These are phyloP conservation scores for Cyrtodaria siliqua DNA, from an alignment of 2,888 invertebrate genomes.

Conservation along the genomic window DNA sequence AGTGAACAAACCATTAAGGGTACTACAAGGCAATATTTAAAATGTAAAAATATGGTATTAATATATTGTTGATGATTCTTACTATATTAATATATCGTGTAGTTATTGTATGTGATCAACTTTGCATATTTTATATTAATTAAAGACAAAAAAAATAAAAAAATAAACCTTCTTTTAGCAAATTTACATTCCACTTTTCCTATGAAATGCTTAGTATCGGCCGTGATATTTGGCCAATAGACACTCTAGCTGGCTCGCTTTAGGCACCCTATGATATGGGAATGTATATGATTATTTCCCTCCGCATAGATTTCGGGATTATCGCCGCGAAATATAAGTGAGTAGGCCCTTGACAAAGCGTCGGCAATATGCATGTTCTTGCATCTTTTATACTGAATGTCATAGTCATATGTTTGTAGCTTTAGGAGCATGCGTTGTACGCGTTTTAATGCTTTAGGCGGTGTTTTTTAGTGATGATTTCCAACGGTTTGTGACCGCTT, in stretches of 20 bases:
- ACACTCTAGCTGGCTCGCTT: conserved; percentile 33
- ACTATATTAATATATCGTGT: too few species aligned
- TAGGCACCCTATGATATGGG: conserved; percentile 32
- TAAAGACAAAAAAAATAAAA: too few species aligned
- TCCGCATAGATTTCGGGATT: conserved; percentile 26
- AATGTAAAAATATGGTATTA: too few species aligned
- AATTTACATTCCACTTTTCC: too few species aligned
- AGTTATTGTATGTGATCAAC: too few species aligned
- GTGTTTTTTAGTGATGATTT: conserved; percentile 55
- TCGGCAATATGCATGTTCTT: conserved; percentile 60
- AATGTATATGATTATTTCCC: conserved; percentile 49
- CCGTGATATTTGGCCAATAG: conserved; percentile 41
- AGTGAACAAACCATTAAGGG: too few species aligned
- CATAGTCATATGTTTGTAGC: conserved; percentile 55
- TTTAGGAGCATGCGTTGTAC: conserved; percentile 68
- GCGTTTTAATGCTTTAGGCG: conserved; percentile 48
- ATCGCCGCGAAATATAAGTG: conserved; percentile 53
- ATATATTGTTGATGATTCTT: too few species aligned
- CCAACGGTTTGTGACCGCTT: conserved; percentile 65
- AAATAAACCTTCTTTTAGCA: too few species aligned
- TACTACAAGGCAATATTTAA: too few species aligned
- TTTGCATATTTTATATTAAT: too few species aligned
- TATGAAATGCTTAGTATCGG: conserved; percentile 30
- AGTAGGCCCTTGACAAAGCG: conserved; percentile 44
- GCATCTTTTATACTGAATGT: conserved; percentile 48